Base-by-base conservation (phyloP, 1,140 invertebrate genomes). In the Pantala flavescens region DNA sequence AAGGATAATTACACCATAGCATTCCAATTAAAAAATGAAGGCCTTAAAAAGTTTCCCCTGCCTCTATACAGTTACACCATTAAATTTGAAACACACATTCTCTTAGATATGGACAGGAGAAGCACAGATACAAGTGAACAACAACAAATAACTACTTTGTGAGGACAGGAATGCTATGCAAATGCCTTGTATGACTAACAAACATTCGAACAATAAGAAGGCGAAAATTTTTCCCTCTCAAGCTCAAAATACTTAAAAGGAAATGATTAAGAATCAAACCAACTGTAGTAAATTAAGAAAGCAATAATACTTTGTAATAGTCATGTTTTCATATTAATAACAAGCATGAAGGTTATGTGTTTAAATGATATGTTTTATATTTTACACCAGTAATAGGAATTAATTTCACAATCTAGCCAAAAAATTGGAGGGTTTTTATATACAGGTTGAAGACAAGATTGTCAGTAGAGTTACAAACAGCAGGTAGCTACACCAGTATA, bases 401-500 rank as follows among this genome's bases (percentile, higher is more conserved):
- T 63, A 63, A 63, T 63, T 63, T 63, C 49, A 63, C 49, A 63
- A 63, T 63, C 49, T 63, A 63, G 49, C 49, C 49, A 63, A 63
- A 36, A 36, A 21, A 21, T 63, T 63, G 49, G n/a, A 63, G 49
- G 49, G 49, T 19, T 63, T 63, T 63, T 63, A 63, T 63, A 63
- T 63, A 24, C 23, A 72, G 28, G 42, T 24, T 28, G n/a, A 42
- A 28, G 24, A 72, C 42, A 42, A 72, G 71, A 72, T 72, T 72
- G 71, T 72, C 71, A 28, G 24, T 72, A 42, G 24, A 72, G 24
- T 36, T 72, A 72, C 71, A 72, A 42, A 63, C n/a, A 28, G 71
- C 71, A 72, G 71, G 71, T 42, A 72, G 42, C 71, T 72, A 72
- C 71, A 72, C 42, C 71, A 72, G 71, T 72, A 72, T 72, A 72